These are phyloP conservation scores for Orchestia grillus DNA, from an alignment of 1,140 invertebrate species.

Conservation along the genomic window DNA sequence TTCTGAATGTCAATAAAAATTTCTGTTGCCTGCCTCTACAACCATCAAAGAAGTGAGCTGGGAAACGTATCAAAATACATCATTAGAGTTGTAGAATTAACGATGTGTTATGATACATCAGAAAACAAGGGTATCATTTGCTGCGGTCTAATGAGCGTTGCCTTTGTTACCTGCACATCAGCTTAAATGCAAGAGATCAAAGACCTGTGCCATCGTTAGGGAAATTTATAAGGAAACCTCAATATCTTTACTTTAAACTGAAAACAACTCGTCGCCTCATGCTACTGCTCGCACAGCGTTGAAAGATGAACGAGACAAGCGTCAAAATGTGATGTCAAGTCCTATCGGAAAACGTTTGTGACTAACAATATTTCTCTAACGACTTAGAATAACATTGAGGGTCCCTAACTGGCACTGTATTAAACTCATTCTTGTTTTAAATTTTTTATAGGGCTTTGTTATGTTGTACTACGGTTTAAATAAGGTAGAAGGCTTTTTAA, in stretches of 20 bases:
- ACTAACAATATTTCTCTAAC: not conserved
- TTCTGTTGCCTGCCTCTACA: not conserved
- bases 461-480: too few species aligned
- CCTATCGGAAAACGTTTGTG: not conserved
- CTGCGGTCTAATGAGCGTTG: not conserved
- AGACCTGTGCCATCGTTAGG: not conserved
- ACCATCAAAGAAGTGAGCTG: not conserved
- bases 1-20: not conserved
- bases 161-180: not conserved
- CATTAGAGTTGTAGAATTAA: conserved; percentile 16
- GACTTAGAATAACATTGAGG: not conserved
- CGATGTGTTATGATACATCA: not conserved
- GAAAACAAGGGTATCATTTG: conserved; percentile 10
- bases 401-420: not conserved
- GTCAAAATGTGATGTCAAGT: not conserved
- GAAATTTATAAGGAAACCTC: not conserved
- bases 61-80: conserved; percentile 14
- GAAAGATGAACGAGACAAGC: not conserved
- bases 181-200: not conserved
- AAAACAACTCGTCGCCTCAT: not conserved
- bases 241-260: not conserved
- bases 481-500: too few species aligned
- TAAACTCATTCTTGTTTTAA: not conserved
- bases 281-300: not conserved
- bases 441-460: too few species aligned